phyloP scores from a whole-genome alignment of 2,113 vertebrate genomes.

The Heteronetta atricapilla region DNA sequence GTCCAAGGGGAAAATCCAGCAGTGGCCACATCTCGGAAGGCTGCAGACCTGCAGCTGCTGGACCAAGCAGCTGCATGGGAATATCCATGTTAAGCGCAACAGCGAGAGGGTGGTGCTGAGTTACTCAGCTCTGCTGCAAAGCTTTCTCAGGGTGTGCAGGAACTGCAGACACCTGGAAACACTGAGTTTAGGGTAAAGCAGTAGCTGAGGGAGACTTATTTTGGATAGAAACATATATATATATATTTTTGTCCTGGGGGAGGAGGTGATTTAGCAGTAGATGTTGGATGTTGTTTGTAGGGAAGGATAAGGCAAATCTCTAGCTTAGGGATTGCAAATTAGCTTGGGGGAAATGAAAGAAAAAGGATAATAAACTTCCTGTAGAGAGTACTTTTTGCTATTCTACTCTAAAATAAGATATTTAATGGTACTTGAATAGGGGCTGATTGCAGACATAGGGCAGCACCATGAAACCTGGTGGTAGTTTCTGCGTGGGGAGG shows the following conservation, averaged over 20 bases:
- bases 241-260: neutral
- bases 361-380: neutral
- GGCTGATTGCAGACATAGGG: neutral
- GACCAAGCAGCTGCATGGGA: neutral
- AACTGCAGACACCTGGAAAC: neutral
- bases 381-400: neutral
- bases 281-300: neutral
- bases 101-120: fast-evolving
- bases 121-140: neutral
- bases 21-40: neutral
- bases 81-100: neutral
- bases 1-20: neutral
- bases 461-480: fast-evolving
- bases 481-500: neutral
- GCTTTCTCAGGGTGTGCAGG: neutral
- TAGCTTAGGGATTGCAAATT: neutral
- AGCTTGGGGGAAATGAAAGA: neutral
- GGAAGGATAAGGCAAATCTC: neutral
- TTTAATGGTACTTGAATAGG: neutral
- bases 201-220: neutral
- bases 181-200: neutral
- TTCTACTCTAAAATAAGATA: neutral
- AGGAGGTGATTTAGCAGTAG: neutral
- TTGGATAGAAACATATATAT: fast-evolving
- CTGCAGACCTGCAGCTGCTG: neutral